A percentile compares a stretch with the other conserved stretches of the same genome.
phyloP scores from a whole-genome alignment of 2,113 vertebrate species.

The Potamarius usumacintae region DNA sequence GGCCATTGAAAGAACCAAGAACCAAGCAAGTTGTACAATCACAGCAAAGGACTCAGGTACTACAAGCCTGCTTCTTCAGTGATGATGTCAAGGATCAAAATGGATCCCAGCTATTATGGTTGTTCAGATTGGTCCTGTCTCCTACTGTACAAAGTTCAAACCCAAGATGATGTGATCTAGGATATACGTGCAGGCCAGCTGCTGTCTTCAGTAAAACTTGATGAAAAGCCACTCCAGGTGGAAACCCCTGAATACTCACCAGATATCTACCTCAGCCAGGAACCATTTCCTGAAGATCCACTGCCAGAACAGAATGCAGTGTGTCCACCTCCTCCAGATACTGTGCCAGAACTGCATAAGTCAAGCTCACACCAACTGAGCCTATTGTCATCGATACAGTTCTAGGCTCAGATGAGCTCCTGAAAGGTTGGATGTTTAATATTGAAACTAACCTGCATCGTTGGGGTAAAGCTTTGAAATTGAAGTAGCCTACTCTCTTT shows the following conservation, averaged over 20 bases:
- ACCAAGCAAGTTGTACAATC: not conserved
- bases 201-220: not conserved
- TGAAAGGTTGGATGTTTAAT: not conserved
- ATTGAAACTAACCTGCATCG: not conserved
- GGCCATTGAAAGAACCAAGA: not conserved
- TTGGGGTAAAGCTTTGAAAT: too few species aligned
- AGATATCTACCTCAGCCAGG: not conserved
- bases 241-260: not conserved
- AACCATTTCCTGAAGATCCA: not conserved
- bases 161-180: not conserved
- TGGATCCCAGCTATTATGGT: not conserved
- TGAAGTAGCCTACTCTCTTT: too few species aligned
- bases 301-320: not conserved
- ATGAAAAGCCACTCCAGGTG: not conserved
- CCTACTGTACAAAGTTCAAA: too few species aligned
- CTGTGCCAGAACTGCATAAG: not conserved
- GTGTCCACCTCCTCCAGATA: not conserved
- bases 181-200: not conserved
- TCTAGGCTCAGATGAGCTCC: not conserved
- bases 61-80: too few species aligned
- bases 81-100: not conserved
- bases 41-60: not conserved
- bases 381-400: not conserved
- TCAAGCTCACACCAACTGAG: not conserved
- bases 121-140: not conserved